Percentiles rank a stretch among this genome's conserved stretches.
Conservation (phyloP, 2,797 vertebrate species). For the Pangasius krempfi region DNA sequence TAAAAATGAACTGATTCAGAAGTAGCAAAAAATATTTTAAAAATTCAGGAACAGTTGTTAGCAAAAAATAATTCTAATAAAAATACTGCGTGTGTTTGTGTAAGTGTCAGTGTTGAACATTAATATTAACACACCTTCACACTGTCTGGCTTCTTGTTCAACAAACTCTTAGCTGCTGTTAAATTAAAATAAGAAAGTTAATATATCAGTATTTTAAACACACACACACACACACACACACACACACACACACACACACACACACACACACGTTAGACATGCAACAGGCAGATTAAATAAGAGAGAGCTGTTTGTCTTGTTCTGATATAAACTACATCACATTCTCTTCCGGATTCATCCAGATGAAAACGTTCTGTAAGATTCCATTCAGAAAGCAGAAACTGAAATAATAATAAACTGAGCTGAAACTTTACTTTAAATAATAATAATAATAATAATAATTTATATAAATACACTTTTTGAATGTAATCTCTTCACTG, state of each 20-base stretch:
- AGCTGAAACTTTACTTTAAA: not conserved
- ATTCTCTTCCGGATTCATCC: not conserved
- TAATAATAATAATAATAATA: not conserved
- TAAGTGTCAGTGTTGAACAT: not conserved
- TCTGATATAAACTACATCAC: not conserved
- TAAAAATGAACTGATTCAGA: not conserved
- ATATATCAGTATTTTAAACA: constrained; percentile 10
- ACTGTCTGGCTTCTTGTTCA: constrained; percentile 93
- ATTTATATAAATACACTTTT: constrained; percentile 13
- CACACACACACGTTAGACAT: not conserved
- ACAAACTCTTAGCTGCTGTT: constrained; percentile 96
- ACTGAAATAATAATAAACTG: not conserved
- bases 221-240: constrained; percentile 54
- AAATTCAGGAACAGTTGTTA: no score
- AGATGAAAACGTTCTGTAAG: not conserved
- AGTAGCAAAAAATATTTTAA: not conserved
- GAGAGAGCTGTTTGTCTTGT: not conserved
- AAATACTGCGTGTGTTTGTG: not conserved
- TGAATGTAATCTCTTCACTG: constrained; percentile 49
- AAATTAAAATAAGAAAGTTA: constrained; percentile 15
- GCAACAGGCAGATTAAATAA: not conserved
- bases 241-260: constrained; percentile 36
- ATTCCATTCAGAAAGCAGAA: constrained; percentile 29
- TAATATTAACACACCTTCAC: constrained; percentile 87
- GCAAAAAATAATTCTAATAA: not conserved